phyloP scores from a whole-genome alignment of 2,797 vertebrate genomes.

The Varecia variegata region DNA sequence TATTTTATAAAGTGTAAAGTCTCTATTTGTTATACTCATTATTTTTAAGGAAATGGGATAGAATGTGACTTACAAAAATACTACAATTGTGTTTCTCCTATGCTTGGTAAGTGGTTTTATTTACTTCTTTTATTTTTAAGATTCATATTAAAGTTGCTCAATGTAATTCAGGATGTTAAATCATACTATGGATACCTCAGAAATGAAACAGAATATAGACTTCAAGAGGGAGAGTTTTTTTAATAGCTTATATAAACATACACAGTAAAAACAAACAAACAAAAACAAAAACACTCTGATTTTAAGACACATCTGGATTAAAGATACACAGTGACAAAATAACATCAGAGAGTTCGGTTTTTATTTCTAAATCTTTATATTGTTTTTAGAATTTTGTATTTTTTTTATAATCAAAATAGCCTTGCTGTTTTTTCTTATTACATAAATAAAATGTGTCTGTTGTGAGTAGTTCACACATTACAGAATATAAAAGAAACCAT shows the following conservation, averaged over 20 bases:
- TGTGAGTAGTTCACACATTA: not conserved
- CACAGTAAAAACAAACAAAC: not conserved
- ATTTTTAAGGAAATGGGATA: conserved; percentile 81
- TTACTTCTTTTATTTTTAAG: conserved; percentile 11
- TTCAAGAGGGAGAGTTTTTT: not conserved
- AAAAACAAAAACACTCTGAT: not conserved
- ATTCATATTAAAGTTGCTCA: not conserved
- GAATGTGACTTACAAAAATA: conserved; percentile 85
- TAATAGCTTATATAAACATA: not conserved
- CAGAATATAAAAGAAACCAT: not conserved
- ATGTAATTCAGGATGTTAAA: not conserved
- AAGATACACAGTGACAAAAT: not conserved
- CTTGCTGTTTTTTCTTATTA: not conserved
- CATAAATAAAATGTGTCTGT: not conserved
- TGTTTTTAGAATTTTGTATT: not conserved
- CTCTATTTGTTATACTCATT: not conserved
- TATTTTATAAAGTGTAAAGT: not conserved
- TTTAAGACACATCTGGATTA: not conserved
- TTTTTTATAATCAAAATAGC: not conserved
- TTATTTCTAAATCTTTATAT: not conserved
- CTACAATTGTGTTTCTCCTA: conserved; percentile 84
- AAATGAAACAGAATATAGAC: not conserved
- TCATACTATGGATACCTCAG: not conserved
- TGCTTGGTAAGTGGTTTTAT: conserved; percentile 82
- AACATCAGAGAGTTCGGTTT: not conserved